Evolutionary conservation across 2,888 invertebrate species (phyloP), one percentile per base, ranked within the genome.

Genomic region (Drosophila leonis): DNA sequence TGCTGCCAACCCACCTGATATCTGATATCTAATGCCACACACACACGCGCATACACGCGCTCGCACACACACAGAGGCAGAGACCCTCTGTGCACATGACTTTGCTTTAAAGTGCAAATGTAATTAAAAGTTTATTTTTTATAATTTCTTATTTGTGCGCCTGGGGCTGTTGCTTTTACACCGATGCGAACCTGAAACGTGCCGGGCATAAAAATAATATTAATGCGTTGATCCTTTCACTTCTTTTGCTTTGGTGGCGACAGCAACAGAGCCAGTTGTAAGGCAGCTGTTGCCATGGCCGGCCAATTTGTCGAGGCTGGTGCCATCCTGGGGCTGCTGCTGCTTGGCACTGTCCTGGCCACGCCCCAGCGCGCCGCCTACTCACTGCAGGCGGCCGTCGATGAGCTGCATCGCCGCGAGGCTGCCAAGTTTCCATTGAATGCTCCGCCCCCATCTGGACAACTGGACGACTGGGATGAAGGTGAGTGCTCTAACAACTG

Each of bases 371-470:
- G 78, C 61, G 84, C 92, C 27, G 84, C 90, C 49, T 93, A 88
- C 71, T 93, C 93, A 3, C 82, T 93, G 39, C 92, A 93, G 80
- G 92, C 92, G 29, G 93, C 93, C 6, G 93, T 93, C 44, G 93
- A 93, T 78, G 93, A 93, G 64, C 79, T 93, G 66, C 93, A 92
- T 73, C 91, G 92, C 51, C 92, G 92, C 12, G 93, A 93, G 78
- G 86, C 88, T 62, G 88, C 89, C 67, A 90, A 90, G 69, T 91
- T 90, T 75, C 91, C 91, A 4, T 56, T 91, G 33, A 91, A 91
- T 70, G 79, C 89, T 4, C 91, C 91, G 27, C 91, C 91, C 0
- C 57, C 80, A 10, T 63, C 75, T 37, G 81, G 83, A 8, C 76
- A 92, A 27, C 88, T 90, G 60, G 92, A 92, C 60, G 92, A 92